These are phyloP conservation scores for Pachypsylla venusta DNA, from an alignment of 1,140 invertebrate species.

Conservation along the genomic window DNA sequence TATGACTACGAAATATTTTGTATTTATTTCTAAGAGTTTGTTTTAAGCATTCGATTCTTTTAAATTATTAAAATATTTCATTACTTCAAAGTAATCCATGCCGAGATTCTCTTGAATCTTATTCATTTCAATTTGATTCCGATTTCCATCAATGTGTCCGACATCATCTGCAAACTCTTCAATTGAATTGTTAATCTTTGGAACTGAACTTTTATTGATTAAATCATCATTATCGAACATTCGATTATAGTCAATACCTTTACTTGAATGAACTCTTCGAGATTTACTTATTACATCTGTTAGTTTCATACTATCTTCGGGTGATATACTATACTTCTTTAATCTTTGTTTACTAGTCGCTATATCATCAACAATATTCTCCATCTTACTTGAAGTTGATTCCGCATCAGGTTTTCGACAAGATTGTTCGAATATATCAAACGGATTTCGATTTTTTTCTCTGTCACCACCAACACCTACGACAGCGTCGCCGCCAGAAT, in stretches of 20 bases:
- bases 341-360: too few relatives aligned
- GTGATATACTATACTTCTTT: background rate
- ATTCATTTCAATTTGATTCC: background rate
- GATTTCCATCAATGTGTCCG: background rate
- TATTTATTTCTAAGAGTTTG: too few relatives aligned
- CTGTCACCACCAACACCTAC: too few relatives aligned
- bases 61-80: slow-evolving; percentile 93
- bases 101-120: slow-evolving; percentile 42
- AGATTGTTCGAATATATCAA: too few relatives aligned
- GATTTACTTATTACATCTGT: background rate
- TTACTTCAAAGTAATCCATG: slow-evolving; percentile 93
- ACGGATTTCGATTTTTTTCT: too few relatives aligned
- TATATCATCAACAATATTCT: too few relatives aligned
- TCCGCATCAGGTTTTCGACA: too few relatives aligned
- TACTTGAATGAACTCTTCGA: background rate
- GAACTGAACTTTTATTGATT: background rate
- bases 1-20: too few relatives aligned
- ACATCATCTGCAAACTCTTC: background rate
- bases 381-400: too few relatives aligned
- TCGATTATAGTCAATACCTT: background rate
- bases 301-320: background rate
- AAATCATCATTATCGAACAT: background rate
- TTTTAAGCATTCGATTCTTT: slow-evolving; percentile 60
- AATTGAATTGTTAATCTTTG: background rate
- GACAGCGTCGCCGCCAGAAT: too few relatives aligned